A percentile compares a stretch with the other conserved stretches of the same genome.
phyloP scores from a whole-genome alignment of 2,797 vertebrate species.

The Ctenosaura bakeri region DNA sequence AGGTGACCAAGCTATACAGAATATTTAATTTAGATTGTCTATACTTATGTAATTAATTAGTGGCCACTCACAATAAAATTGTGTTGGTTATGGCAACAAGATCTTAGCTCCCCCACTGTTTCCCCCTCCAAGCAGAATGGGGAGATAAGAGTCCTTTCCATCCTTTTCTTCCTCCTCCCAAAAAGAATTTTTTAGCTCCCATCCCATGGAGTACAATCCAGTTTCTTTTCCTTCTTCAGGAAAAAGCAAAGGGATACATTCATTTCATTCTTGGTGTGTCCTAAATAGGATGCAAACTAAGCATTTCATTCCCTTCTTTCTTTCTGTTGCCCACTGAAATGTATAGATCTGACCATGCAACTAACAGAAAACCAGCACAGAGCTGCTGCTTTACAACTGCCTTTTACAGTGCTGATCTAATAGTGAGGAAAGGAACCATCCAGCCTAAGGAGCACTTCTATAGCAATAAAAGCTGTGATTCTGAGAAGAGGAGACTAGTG shows the following conservation, averaged over 20 bases:
- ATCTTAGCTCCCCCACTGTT: neutral
- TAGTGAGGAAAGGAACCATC: neutral
- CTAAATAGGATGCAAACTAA: neutral
- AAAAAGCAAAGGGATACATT: too few relatives aligned
- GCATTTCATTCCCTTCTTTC: neutral
- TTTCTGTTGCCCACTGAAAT: neutral
- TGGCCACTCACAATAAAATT: neutral
- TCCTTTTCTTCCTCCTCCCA: neutral
- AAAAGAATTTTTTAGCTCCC: neutral
- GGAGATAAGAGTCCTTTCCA: neutral
- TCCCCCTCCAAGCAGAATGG: too few relatives aligned
- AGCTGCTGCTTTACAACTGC: neutral
- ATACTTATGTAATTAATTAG: neutral
- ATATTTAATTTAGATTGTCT: neutral
- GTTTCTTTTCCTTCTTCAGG: too few relatives aligned
- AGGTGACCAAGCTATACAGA: neutral
- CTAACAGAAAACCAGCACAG: neutral
- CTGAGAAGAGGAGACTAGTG: neutral
- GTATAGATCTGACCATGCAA: neutral
- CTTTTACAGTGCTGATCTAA: neutral
- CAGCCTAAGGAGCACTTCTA: neutral
- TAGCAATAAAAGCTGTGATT: neutral
- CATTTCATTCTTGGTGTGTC: neutral
- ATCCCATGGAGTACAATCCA: neutral
- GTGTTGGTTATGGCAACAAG: neutral